These are phyloP conservation scores for Piscicola geometra DNA, from an alignment of 2,888 invertebrate genomes.

Conservation along the genomic window DNA sequence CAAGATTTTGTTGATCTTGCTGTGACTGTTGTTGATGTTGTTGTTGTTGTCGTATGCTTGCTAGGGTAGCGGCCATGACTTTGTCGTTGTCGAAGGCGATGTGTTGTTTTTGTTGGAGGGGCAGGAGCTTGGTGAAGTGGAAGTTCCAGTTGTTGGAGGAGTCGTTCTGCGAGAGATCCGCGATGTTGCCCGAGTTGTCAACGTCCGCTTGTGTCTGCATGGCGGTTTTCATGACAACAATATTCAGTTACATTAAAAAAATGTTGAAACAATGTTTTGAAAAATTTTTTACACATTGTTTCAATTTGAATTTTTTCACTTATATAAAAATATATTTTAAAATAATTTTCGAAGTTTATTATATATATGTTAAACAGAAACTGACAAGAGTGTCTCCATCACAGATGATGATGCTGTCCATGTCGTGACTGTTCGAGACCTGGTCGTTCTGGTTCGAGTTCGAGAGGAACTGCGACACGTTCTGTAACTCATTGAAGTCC, in stretches of 20 bases:
- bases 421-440: constrained; percentile 26
- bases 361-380: no score
- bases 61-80: constrained; percentile 30
- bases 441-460: constrained; percentile 21
- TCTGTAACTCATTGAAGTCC: constrained; percentile 29
- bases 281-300: background rate
- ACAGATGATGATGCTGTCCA: constrained; percentile 30
- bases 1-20: constrained; percentile 8
- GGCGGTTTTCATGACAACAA: no score
- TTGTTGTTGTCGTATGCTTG: constrained; percentile 17
- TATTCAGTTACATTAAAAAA: background rate
- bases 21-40: constrained; percentile 13
- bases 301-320: background rate
- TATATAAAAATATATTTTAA: background rate
- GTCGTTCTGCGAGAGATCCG: constrained; percentile 28
- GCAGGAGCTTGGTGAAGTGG: constrained; percentile 21
- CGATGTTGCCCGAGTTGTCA: constrained; percentile 15
- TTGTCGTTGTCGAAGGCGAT: constrained; percentile 24
- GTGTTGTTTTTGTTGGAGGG: constrained; percentile 12
- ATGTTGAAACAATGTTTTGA: background rate
- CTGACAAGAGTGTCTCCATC: constrained; percentile 26
- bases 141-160: constrained; percentile 4
- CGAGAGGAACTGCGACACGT: constrained; percentile 22
- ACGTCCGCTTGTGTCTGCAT: constrained; percentile 27
- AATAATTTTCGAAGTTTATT: no score